These are phyloP conservation scores for Pteronura brasiliensis DNA, from an alignment of 2,113 vertebrate genomes.

Conservation along the genomic window DNA sequence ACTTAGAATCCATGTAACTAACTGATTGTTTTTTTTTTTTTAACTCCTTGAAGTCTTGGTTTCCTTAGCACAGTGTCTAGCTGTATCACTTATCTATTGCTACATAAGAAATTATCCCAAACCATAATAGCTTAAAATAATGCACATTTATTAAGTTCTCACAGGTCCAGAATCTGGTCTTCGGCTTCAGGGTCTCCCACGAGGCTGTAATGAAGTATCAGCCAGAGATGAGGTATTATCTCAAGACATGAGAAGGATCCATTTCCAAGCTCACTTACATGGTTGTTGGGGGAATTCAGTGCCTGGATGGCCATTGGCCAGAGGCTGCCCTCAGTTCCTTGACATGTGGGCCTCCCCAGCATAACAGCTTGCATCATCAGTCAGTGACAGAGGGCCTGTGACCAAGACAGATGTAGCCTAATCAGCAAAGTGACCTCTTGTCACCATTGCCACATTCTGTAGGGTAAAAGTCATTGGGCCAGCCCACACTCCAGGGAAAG, in stretches of 20 bases:
- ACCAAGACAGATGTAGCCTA: neutral
- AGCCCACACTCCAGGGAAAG: neutral
- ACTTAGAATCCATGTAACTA: neutral
- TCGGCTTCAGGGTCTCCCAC: neutral
- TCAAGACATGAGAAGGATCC: neutral
- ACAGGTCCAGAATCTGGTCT: neutral
- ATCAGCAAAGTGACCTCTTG: neutral
- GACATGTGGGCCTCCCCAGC: neutral
- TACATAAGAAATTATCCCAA: neutral
- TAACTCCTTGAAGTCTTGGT: neutral
- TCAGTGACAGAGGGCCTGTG: neutral
- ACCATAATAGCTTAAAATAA: neutral
- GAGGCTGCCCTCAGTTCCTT: neutral
- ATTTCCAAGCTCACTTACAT: neutral
- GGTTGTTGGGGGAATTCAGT: neutral
- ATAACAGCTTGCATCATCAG: neutral
- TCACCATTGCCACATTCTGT: neutral
- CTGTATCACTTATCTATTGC: neutral
- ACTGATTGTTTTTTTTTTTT: neutral
- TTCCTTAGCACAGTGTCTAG: neutral
- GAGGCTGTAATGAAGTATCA: neutral
- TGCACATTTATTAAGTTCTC: neutral
- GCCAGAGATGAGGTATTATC: neutral
- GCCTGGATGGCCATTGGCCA: neutral
- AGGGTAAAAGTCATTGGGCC: neutral